Conservation (phyloP, 2,113 vertebrate species). For the Pithys albifrons region DNA sequence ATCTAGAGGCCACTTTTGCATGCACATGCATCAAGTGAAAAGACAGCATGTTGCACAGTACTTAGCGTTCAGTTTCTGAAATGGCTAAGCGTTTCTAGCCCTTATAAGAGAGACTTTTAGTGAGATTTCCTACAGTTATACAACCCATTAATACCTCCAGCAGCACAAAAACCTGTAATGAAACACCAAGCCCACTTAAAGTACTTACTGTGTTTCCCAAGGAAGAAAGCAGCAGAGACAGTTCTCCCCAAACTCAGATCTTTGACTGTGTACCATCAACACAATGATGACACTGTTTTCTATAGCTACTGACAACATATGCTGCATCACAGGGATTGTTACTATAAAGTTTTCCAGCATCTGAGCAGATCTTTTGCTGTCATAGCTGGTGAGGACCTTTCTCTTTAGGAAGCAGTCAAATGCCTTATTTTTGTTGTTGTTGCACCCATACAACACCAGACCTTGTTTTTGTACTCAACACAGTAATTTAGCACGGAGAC, state of each 20-base stretch:
- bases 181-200: not conserved
- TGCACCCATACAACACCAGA: no score
- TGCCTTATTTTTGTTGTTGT: not conserved
- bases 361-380: not conserved
- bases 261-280: not conserved
- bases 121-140: not conserved
- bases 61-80: not conserved
- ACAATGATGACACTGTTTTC: no score
- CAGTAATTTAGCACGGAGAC: not conserved
- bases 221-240: not conserved
- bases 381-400: not conserved
- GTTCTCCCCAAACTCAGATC: not conserved
- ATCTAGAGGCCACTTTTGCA: conserved; percentile 14
- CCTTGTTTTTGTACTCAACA: not conserved
- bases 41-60: fast-evolving
- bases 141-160: not conserved
- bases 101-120: not conserved
- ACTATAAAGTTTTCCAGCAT: not conserved
- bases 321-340: not conserved
- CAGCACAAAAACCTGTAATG: not conserved
- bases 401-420: not conserved
- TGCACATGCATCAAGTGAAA: not conserved
- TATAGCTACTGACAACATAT: not conserved
- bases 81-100: not conserved
- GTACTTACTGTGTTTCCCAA: not conserved